Evolutionary conservation across 2,888 invertebrate genomes (phyloP).

Genomic region (Caenorhabditis sp.): DNA sequence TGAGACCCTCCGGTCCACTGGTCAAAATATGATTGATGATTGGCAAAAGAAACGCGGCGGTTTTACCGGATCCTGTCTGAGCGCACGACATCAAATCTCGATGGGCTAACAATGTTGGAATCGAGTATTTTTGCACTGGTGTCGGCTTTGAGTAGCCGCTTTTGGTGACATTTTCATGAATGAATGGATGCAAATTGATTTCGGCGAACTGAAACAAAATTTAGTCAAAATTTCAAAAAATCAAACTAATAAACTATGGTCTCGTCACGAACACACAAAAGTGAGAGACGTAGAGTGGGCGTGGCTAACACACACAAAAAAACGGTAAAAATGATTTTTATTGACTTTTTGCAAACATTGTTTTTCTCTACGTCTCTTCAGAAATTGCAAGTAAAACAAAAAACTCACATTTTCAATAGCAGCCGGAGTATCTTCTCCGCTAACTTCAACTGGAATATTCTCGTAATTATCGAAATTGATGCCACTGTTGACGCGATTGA

Average conservation of each 20-base stretch:
- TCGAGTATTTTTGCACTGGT: conserved; percentile 90
- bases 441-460: conserved; percentile 99
- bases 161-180: conserved; percentile 72
- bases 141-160: conserved; percentile 73
- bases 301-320: no score
- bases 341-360: no score
- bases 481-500: conserved; percentile 83
- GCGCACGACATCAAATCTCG: conserved; percentile 85
- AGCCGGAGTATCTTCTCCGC: conserved; percentile 89
- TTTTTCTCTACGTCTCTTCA: no score
- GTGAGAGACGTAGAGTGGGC: no score
- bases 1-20: conserved; percentile 42
- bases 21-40: conserved; percentile 93
- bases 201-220: conserved; percentile 66
- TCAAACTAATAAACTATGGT: no score
- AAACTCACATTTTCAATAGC: conserved; percentile 83
- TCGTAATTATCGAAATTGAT: conserved; percentile 99
- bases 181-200: conserved; percentile 64
- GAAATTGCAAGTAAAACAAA: no score
- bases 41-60: conserved; percentile 96
- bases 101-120: conserved; percentile 86
- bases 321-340: no score
- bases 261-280: no score
- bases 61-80: conserved; percentile 88
- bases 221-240: neutral